phyloP scores from a whole-genome alignment of 2,113 vertebrate genomes.

The Toxostoma redivivum region DNA sequence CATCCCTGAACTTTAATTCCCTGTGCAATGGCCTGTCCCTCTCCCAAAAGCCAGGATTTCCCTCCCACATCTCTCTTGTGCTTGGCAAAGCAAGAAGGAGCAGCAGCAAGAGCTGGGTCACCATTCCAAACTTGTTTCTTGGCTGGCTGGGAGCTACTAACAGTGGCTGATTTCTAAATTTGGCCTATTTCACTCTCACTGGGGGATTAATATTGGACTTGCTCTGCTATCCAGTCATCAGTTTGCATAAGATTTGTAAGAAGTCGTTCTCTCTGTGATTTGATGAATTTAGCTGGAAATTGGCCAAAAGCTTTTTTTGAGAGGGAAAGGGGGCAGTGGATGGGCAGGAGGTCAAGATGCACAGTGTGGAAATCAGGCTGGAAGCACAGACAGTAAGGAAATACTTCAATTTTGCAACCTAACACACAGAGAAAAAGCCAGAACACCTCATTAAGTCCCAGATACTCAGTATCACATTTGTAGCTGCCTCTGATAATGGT shows the following conservation, averaged over 20 bases:
- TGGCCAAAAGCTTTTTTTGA: not conserved
- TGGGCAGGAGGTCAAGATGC: not conserved
- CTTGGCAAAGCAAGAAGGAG: not conserved
- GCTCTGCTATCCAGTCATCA: not conserved
- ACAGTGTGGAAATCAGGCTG: not conserved
- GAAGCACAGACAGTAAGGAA: not conserved
- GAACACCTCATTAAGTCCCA: not conserved
- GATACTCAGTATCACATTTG: not conserved
- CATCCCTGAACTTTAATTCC: not conserved
- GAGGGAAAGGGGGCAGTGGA: not conserved
- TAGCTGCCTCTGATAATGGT: not conserved
- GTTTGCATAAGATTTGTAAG: not conserved
- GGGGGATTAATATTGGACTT: not conserved
- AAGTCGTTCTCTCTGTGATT: not conserved
- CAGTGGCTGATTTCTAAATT: constrained; percentile 51
- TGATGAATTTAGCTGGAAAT: not conserved
- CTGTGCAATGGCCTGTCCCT: not conserved
- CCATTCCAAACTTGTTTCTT: not conserved
- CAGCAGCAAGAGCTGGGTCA: constrained; percentile 9
- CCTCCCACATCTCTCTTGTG: not conserved
- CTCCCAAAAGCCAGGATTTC: not conserved
- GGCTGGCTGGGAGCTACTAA: constrained; percentile 28
- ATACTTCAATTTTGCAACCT: not conserved
- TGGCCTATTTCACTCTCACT: not conserved
- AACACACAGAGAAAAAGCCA: not conserved